Conservation (phyloP, 2,113 vertebrate genomes). For the Phoenicopterus ruber region DNA sequence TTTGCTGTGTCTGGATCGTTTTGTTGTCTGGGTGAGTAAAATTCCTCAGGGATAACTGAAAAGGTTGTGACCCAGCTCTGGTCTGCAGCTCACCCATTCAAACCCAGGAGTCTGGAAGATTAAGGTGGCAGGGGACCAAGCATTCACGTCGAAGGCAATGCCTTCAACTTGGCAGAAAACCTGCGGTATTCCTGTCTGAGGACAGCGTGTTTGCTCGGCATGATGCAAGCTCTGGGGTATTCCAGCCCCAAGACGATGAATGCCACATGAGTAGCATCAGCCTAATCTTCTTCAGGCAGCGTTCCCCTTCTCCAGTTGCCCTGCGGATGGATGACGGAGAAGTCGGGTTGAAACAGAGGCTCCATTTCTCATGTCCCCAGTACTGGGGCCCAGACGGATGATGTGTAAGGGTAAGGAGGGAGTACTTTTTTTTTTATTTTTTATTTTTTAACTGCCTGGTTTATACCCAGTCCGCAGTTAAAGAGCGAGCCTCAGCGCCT, state of each 20-base stretch:
- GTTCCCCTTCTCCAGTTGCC: neutral
- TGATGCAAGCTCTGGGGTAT: neutral
- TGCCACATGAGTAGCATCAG: neutral
- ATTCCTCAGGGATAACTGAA: slow-evolving; percentile 21
- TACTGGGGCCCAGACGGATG: no score
- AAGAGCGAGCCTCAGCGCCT: neutral
- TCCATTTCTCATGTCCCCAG: neutral
- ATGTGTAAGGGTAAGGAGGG: neutral
- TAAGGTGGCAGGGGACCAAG: slow-evolving; percentile 28
- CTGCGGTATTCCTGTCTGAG: neutral
- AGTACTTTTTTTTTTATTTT: neutral
- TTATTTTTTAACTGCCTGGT: neutral
- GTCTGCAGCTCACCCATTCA: neutral
- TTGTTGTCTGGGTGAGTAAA: slow-evolving; percentile 47
- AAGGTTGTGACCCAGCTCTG: slow-evolving; percentile 13
- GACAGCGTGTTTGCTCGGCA: neutral
- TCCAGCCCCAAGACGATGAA: neutral
- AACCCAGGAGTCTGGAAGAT: slow-evolving; percentile 8
- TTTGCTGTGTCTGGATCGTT: slow-evolving; percentile 48
- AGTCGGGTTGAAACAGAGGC: neutral
- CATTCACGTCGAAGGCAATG: neutral
- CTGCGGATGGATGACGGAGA: neutral
- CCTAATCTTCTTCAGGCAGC: neutral
- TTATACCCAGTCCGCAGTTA: neutral
- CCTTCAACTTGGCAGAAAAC: neutral